Conservation (phyloP, 2,113 vertebrate species). For the Ardeotis arabs region DNA sequence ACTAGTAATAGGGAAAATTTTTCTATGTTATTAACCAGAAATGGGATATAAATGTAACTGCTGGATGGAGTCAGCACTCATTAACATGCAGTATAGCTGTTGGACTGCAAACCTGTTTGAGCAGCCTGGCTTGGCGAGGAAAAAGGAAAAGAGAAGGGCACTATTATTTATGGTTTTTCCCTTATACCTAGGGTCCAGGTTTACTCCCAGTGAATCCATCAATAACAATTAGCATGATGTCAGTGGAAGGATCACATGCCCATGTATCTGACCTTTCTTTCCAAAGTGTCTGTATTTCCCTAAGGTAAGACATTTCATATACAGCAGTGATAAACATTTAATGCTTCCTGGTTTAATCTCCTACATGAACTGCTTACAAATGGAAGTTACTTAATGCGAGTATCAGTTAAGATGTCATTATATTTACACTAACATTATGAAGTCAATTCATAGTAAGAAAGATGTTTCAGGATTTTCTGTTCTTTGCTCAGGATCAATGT, state of each 20-base stretch:
- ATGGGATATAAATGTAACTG: neutral
- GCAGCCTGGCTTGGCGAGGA: neutral
- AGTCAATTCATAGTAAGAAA: neutral
- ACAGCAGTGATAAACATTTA: neutral
- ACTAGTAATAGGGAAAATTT: neutral
- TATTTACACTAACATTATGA: neutral
- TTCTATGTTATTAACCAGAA: neutral
- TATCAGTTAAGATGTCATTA: neutral
- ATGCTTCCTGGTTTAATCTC: neutral
- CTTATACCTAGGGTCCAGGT: neutral
- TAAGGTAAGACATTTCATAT: neutral
- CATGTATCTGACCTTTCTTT: neutral
- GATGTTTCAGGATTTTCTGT: neutral
- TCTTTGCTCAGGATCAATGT: neutral
- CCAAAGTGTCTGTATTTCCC: neutral
- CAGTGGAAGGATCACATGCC: neutral
- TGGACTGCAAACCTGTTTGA: neutral
- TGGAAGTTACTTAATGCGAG: neutral
- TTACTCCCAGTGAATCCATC: neutral
- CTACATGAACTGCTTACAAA: neutral
- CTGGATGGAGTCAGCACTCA: neutral
- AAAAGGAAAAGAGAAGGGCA: neutral
- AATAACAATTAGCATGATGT: neutral
- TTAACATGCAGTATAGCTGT: neutral
- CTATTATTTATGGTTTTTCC: neutral